Conservation (phyloP, 1,140 invertebrate species). For the Drosophila sp. region DNA sequence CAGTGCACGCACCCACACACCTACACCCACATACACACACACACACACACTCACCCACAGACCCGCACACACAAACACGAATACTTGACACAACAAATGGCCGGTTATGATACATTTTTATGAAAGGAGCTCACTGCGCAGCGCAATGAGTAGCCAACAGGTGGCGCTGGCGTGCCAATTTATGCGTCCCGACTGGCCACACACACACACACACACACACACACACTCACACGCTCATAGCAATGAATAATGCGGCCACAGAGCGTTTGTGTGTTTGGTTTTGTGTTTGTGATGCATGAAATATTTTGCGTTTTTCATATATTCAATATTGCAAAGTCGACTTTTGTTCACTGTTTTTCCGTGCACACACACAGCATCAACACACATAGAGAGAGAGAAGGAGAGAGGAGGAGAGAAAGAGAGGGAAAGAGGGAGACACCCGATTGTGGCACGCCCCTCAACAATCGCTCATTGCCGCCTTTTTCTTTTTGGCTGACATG, state of each 20-base stretch:
- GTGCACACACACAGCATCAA: neutral
- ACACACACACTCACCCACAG: slow-evolving; percentile 20
- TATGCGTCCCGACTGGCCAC: slow-evolving; percentile 68
- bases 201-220: slow-evolving; percentile 26
- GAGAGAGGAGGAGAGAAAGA: too few relatives aligned
- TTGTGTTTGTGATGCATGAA: slow-evolving; percentile 49
- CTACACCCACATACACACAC: neutral
- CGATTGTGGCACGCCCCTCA: slow-evolving; percentile 17
- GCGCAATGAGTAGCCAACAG: slow-evolving; percentile 59
- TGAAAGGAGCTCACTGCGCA: slow-evolving; percentile 36
- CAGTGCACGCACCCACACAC: too few relatives aligned
- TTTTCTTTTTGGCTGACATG: slow-evolving; percentile 46
- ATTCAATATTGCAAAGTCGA: slow-evolving; percentile 73
- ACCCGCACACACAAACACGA: slow-evolving; percentile 25
- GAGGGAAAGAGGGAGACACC: too few relatives aligned
- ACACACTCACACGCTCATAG: slow-evolving; percentile 10
- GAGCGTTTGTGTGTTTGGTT: neutral
- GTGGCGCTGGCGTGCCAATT: slow-evolving; percentile 77
- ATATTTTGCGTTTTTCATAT: slow-evolving; percentile 75
- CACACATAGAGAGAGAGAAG: neutral
- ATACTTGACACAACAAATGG: slow-evolving; percentile 51
- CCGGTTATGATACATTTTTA: slow-evolving; percentile 77
- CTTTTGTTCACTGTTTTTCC: slow-evolving; percentile 43
- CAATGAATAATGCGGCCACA: slow-evolving; percentile 60
- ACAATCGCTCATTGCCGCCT: slow-evolving; percentile 66